Percentiles rank a stretch among this genome's conserved stretches.
phyloP scores from a whole-genome alignment of 2,113 vertebrate species.

The Lasiurus borealis region DNA sequence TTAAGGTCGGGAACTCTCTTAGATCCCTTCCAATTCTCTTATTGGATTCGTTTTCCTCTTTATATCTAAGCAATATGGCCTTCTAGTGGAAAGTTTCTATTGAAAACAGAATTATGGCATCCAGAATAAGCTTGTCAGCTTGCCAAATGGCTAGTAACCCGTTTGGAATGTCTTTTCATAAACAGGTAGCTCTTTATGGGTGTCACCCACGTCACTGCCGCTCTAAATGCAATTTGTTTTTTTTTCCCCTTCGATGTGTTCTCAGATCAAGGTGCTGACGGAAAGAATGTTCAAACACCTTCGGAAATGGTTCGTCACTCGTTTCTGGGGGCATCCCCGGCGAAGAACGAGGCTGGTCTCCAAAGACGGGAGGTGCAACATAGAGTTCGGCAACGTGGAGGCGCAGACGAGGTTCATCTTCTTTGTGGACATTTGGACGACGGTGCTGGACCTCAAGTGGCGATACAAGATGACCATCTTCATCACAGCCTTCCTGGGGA shows the following conservation, averaged over 20 bases:
- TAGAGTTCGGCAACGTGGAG: conserved; percentile 95
- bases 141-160: conserved; percentile 29
- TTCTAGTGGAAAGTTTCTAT: conserved; percentile 74
- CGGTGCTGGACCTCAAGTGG: conserved; percentile 95
- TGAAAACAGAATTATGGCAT: conserved; percentile 65
- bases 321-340: conserved; percentile 80
- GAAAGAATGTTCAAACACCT: conserved; percentile 90
- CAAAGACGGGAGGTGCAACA: conserved; percentile 97
- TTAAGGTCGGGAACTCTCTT: neutral
- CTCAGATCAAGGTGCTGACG: conserved; percentile 71
- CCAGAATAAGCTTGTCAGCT: conserved; percentile 49
- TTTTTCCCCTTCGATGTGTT: conserved; percentile 61
- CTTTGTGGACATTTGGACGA: conserved; percentile 97
- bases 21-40: neutral
- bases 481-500: conserved; percentile 93
- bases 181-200: neutral
- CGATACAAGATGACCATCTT: conserved; percentile 95
- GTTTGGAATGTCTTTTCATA: conserved; percentile 53
- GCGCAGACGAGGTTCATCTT: conserved; percentile 91
- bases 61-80: neutral
- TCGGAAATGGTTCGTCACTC: conserved; percentile 86
- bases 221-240: conserved; percentile 3
- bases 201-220: neutral
- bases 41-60: neutral
- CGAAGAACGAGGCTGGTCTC: conserved; percentile 91